These are phyloP conservation scores for Xylocopa sonorina DNA, from an alignment of 1,140 invertebrate genomes.

Conservation along the genomic window DNA sequence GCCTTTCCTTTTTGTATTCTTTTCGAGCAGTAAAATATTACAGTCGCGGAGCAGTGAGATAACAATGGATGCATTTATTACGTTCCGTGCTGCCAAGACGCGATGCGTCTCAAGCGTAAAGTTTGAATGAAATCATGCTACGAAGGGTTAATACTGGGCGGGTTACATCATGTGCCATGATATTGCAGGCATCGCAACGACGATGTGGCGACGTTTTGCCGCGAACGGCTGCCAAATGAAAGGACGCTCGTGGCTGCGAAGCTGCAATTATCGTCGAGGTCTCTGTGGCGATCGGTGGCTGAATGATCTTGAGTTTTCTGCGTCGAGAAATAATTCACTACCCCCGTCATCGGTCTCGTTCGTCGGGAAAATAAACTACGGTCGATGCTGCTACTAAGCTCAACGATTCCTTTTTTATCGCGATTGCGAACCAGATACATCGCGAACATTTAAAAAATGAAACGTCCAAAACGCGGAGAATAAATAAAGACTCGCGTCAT, in stretches of 20 bases:
- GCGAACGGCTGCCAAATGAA: conserved; percentile 5
- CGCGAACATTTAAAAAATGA: not conserved
- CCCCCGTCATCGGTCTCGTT: conserved; percentile 18
- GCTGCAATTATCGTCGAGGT: conserved; percentile 6
- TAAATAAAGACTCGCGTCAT: too few relatives aligned
- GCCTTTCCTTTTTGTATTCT: too few relatives aligned
- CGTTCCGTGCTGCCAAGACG: too few relatives aligned
- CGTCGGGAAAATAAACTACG: not conserved
- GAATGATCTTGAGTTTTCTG: conserved; percentile 2
- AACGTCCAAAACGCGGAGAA: too few relatives aligned
- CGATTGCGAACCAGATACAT: conserved; percentile 41
- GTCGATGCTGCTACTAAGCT: not conserved
- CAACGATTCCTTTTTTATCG: conserved; percentile 40
- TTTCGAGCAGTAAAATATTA: too few relatives aligned
- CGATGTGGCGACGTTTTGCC: not conserved
- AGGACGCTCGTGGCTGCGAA: not conserved
- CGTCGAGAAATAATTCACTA: not conserved
- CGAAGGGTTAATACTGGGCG: conserved; percentile 21
- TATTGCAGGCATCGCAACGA: conserved; percentile 1
- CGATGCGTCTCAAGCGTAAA: too few relatives aligned
- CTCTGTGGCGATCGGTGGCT: not conserved
- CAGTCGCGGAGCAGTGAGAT: too few relatives aligned
- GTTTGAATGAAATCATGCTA: too few relatives aligned
- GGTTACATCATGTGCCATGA: conserved; percentile 8
- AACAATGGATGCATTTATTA: too few relatives aligned